Evolutionary conservation across 1,140 invertebrate species (phyloP).

Genomic region (Drosophila sp.): DNA sequence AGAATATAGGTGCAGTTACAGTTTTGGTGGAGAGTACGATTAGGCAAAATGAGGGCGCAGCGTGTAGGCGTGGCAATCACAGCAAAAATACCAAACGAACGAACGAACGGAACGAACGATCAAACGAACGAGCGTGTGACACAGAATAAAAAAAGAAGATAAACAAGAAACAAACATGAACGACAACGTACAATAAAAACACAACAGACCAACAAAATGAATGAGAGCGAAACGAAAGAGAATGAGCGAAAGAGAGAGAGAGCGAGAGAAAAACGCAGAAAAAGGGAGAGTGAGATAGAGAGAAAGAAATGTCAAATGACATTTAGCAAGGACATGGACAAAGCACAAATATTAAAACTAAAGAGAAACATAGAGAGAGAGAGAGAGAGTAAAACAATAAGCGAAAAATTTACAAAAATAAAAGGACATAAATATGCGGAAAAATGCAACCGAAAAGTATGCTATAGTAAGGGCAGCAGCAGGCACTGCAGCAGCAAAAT

Average conservation of each 20-base stretch:
- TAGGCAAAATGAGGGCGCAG: constrained; percentile 50
- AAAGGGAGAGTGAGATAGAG: constrained; percentile 50
- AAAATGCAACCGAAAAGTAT: constrained; percentile 13
- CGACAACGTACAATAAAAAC: constrained; percentile 25
- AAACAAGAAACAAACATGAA: constrained; percentile 45
- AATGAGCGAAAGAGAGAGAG: constrained; percentile 41
- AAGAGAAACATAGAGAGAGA: constrained; percentile 25
- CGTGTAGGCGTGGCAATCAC: constrained; percentile 62
- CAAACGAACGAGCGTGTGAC: neutral
- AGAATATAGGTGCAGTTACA: constrained; percentile 26
- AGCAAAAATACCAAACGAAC: constrained; percentile 61
- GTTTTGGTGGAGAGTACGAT: neutral
- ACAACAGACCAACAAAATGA: constrained; percentile 45
- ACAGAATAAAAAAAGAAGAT: constrained; percentile 51
- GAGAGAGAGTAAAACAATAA: constrained; percentile 16
- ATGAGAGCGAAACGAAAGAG: constrained; percentile 14
- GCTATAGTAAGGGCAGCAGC: constrained; percentile 4
- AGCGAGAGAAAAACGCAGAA: constrained; percentile 31
- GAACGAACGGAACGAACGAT: constrained; percentile 33
- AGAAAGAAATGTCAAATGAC: constrained; percentile 60
- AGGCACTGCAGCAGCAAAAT: neutral
- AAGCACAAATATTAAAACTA: constrained; percentile 29
- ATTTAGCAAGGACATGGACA: constrained; percentile 58
- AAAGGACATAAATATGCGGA: constrained; percentile 4
- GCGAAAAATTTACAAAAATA: constrained; percentile 26